A percentile compares a stretch with the other conserved stretches of the same genome.
Evolutionary conservation across 2,113 vertebrate species (phyloP).

Genomic region (Suricata suricatta): DNA sequence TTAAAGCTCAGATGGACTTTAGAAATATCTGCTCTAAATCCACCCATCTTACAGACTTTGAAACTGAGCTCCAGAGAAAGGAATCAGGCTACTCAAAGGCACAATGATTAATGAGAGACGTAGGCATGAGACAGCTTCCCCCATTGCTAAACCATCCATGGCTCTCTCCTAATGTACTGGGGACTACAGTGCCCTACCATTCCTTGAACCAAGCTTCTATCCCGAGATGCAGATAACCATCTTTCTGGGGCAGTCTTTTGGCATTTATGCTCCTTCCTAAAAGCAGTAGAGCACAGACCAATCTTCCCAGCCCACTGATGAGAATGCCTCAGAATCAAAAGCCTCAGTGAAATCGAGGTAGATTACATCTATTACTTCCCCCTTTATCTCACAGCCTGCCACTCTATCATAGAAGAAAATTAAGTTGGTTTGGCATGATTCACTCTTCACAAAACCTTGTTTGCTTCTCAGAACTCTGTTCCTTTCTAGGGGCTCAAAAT

Average conservation of each 20-base stretch:
- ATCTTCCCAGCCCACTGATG: neutral
- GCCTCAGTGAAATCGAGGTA: constrained; percentile 42
- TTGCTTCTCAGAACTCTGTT: constrained; percentile 47
- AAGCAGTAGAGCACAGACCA: neutral
- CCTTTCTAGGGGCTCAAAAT: constrained; percentile 13
- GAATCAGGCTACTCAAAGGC: neutral
- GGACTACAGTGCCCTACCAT: neutral
- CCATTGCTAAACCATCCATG: neutral
- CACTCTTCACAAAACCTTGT: constrained; percentile 62
- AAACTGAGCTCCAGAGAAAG: neutral
- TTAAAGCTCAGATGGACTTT: neutral
- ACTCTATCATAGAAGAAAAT: constrained; percentile 72
- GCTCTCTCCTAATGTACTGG: neutral
- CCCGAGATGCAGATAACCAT: neutral
- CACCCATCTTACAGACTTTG: neutral
- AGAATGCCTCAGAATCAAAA: constrained; percentile 50
- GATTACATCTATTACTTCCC: constrained; percentile 68
- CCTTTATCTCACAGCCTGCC: constrained; percentile 62
- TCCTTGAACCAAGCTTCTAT: neutral
- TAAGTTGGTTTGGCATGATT: constrained; percentile 66
- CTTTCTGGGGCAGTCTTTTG: neutral
- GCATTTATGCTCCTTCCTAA: neutral
- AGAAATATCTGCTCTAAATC: neutral
- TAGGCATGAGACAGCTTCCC: neutral
- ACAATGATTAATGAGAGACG: neutral